These are phyloP conservation scores for Cephus rjabovi DNA, from an alignment of 2,888 invertebrate genomes.

Conservation along the genomic window DNA sequence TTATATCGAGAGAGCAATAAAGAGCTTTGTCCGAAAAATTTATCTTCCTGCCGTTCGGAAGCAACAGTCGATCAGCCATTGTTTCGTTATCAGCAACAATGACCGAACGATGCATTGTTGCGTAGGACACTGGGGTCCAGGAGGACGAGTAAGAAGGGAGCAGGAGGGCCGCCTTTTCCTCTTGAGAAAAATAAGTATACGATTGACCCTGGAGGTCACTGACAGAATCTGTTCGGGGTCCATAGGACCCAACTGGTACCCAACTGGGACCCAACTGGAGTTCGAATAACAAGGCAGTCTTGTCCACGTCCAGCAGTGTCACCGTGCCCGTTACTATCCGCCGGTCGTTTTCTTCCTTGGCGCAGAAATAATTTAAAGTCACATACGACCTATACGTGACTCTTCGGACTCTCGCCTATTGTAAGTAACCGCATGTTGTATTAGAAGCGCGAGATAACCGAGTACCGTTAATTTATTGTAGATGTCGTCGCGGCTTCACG, in stretches of 20 bases:
- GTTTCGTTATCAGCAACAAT: background rate
- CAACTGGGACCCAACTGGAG: background rate
- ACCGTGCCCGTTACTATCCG: background rate
- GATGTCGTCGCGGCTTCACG: background rate
- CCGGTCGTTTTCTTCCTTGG: background rate
- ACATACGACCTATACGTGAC: background rate
- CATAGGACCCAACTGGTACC: background rate
- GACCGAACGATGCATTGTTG: background rate
- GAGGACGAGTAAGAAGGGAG: background rate
- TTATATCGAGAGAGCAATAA: too few relatives aligned
- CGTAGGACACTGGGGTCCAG: background rate
- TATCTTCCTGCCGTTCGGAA: too few relatives aligned
- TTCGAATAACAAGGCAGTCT: background rate
- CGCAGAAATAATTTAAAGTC: background rate
- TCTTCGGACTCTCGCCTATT: background rate
- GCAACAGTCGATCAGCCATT: background rate
- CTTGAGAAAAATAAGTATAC: too few relatives aligned
- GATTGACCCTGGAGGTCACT: slow-evolving; percentile 4
- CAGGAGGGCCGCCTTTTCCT: too few relatives aligned
- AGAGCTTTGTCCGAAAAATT: too few relatives aligned
- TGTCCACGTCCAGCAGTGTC: background rate
- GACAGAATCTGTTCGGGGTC: background rate
- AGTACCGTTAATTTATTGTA: background rate
- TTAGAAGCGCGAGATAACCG: background rate
- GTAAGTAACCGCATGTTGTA: background rate